Evolutionary conservation across 2,888 invertebrate genomes (phyloP), one percentile per base, ranked within the genome.

Genomic region (Abscondita cerata): DNA sequence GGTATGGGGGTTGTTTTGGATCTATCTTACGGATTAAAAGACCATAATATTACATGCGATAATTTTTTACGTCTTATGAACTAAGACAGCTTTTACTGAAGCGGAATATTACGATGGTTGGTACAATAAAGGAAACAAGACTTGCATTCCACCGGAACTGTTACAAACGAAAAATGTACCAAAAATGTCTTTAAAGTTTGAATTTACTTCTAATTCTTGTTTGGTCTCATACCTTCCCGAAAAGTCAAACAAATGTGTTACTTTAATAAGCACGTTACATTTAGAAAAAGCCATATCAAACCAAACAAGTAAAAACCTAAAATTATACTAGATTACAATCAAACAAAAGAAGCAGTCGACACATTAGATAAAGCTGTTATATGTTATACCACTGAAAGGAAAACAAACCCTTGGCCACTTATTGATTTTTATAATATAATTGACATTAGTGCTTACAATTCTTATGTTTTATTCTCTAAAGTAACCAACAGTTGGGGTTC

Each of bases 11-110:
- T 46, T 19, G 46, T 46, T 46, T 46, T 46, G 46, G 20, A 46
- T 20, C 46, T 46, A 46, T 15, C 46, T 46, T 19, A 46, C 47
- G 47, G n/a, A 48, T 36, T 46, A 16, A n/a, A n/a, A n/a, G n/a
- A n/a, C n/a, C n/a, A n/a, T n/a, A n/a, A n/a, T n/a, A n/a, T 44
- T 15, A 54, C 34, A 2, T n/a, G 47, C 15, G 38, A 57, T 41
- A 44, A 51, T 20, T 57, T 51, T 15, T 51, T 41, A 51, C 51
- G 2, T 41, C 41, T 2, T 41, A 40, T 31, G 19, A 51, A 41
- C 9, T 57, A 4, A 33, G 57, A 13, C 41, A 50, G 25, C n/a
- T 57, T 36, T 31, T 57, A n/a, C 40, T 51, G 16, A 51, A 57
- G 12, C 19, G 31, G 31, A 40, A 51, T 11, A 9, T 51, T 5